Evolutionary conservation across 2,797 vertebrate genomes (phyloP).

Genomic region (Coranthus polyacanthus): DNA sequence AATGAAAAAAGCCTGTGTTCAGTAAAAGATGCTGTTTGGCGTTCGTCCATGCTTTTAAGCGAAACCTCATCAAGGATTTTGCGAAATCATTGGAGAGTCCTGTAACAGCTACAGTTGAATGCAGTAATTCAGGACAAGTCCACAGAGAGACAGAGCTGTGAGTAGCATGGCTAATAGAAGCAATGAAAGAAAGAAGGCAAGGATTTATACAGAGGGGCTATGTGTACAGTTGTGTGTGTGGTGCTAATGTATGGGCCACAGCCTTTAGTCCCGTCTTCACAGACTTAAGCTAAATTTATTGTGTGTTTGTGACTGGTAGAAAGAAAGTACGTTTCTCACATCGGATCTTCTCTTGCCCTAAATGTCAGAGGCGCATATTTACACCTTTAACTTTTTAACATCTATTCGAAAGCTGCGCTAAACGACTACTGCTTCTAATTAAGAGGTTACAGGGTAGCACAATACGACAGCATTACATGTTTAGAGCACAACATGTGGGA

Average conservation of each 20-base stretch:
- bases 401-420: too few species aligned
- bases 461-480: too few species aligned
- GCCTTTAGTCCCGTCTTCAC: slow-evolving; percentile 25
- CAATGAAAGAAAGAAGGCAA: slow-evolving; percentile 16
- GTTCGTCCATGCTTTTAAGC: neutral
- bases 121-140: slow-evolving; percentile 46
- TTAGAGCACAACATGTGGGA: too few species aligned
- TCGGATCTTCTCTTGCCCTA: too few species aligned
- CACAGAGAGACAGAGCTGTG: slow-evolving; percentile 43
- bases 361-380: too few species aligned
- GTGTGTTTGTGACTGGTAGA: slow-evolving; percentile 7
- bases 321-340: neutral
- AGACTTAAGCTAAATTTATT: slow-evolving; percentile 7
- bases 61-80: neutral
- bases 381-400: too few species aligned
- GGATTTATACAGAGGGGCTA: slow-evolving; percentile 24
- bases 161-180: slow-evolving; percentile 42
- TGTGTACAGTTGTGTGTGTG: slow-evolving; percentile 11
- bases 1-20: neutral
- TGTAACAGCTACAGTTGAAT: slow-evolving; percentile 33
- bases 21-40: neutral
- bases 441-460: too few species aligned
- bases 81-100: neutral
- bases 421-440: too few species aligned
- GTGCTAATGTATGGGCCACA: neutral